These are phyloP conservation scores for Drosophila meridionalis DNA, from an alignment of 2,888 invertebrate species.

Conservation along the genomic window DNA sequence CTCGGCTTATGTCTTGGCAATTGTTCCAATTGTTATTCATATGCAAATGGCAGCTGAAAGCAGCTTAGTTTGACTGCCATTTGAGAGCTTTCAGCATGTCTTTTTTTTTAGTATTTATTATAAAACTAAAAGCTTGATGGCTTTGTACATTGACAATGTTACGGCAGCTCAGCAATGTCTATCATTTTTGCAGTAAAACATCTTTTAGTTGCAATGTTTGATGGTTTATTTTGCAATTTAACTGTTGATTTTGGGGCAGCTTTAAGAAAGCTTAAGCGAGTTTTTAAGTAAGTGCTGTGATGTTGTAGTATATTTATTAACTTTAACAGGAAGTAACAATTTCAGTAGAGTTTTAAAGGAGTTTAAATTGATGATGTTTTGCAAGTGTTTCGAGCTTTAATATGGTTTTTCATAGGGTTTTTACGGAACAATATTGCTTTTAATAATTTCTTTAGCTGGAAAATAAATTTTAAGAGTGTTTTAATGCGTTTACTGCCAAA, in stretches of 20 bases:
- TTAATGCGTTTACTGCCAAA: no score
- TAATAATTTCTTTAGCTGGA: no score
- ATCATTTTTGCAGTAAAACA: neutral
- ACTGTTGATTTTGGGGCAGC: neutral
- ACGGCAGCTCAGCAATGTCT: neutral
- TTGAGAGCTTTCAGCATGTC: constrained; percentile 3
- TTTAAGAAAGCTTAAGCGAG: neutral
- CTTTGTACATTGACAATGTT: neutral
- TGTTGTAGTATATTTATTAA: neutral
- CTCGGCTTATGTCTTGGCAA: neutral
- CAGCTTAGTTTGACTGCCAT: constrained; percentile 4
- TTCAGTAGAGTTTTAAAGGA: neutral
- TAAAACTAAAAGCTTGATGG: constrained; percentile 2
- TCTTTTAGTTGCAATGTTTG: neutral
- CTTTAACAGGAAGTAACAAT: neutral
- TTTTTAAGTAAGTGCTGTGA: neutral
- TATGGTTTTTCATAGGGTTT: no score
- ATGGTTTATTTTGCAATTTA: neutral
- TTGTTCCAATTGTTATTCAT: constrained; percentile 6
- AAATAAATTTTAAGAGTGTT: no score
- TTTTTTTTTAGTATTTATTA: neutral
- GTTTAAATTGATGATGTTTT: neutral
- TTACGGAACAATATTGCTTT: no score
- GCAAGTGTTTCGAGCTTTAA: no score
- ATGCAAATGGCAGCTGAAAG: constrained; percentile 10